Base-by-base conservation (phyloP, 53 echinoderm and acorn worm species). In the Paracentrotus lividus region DNA sequence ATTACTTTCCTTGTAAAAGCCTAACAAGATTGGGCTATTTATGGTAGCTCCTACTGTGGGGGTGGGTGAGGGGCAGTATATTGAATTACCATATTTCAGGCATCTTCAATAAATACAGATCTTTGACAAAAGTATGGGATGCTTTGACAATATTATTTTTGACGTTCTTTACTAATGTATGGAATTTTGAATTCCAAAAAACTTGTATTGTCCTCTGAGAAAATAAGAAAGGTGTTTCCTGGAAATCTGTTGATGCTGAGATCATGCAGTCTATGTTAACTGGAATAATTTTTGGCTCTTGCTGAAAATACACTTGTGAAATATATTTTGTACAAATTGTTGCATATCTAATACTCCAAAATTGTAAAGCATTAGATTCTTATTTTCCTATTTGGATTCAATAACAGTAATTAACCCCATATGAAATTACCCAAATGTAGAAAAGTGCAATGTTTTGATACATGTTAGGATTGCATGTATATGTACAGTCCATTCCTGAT, bases 301-400 rank as follows among this genome's bases (percentile, higher is more conserved):
- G 72, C 72, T 69, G 72, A 69, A 36, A 69, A 69, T 38, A 69
- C 38, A 69, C 18, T 36, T 38, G 18, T 69, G 72, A 69, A 69
- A 69, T 69, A 64, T 24, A 21, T 24, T 18, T 59, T 59, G 59
- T 23, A 21, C 23, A 59, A 59, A 24, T 59, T 23, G 59, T 59
- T 54, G 18, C 18, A 59, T 29, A 64, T 27, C 21, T 29, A 64
- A 9, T 29, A 18, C 31, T 29, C 8, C 31, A 29, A 29, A 9
- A 64, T 64, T 64, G 64, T 29, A 64, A 23, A 59, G 59, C n/a
- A 16, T 23, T 2, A 29, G 31, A 64, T 64, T 9, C 0, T 10
- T 31, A 31, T n/a, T n/a, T n/a, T n/a, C n/a, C n/a, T n/a, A n/a
- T n/a, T n/a, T n/a, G n/a, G n/a, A n/a, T n/a, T n/a, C n/a, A n/a